A percentile compares a stretch with the other conserved stretches of the same genome.
Evolutionary conservation across 2,888 invertebrate genomes (phyloP).

Genomic region (Palloptera scutellata): DNA sequence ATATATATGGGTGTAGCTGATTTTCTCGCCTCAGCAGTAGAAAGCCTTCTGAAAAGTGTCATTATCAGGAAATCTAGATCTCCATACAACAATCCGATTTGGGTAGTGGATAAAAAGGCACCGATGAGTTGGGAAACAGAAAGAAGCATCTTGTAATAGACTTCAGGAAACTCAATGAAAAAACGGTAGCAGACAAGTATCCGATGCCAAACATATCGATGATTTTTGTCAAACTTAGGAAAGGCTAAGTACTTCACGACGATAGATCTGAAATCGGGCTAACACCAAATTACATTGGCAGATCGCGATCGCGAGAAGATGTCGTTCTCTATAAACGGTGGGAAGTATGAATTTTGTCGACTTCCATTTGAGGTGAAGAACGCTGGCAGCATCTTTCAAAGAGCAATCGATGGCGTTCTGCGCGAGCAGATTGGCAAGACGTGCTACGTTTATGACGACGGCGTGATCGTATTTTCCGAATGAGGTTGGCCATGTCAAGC

Average conservation of each 20-base stretch:
- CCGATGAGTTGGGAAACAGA: background rate
- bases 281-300: conserved; percentile 31
- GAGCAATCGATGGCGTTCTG: conserved; percentile 31
- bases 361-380: conserved; percentile 33
- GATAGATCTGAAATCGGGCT: conserved; percentile 30
- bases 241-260: background rate
- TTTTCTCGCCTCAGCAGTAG: too few species aligned
- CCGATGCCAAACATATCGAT: conserved; percentile 25
- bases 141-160: background rate
- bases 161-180: conserved; percentile 22
- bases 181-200: conserved; percentile 28
- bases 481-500: too few species aligned
- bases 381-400: conserved; percentile 33
- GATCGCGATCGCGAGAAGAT: conserved; percentile 31
- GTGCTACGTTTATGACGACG: too few species aligned
- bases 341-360: conserved; percentile 29
- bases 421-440: conserved; percentile 29
- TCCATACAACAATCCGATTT: conserved; percentile 6
- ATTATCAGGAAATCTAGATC: background rate
- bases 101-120: background rate
- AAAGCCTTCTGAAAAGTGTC: too few species aligned
- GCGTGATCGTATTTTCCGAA: too few species aligned
- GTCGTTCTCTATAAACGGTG: conserved; percentile 28
- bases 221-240: background rate
- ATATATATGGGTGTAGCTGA: too few species aligned